Base-by-base conservation (phyloP, 1,140 invertebrate genomes). In the Trachymyrmex septentrionalis region DNA sequence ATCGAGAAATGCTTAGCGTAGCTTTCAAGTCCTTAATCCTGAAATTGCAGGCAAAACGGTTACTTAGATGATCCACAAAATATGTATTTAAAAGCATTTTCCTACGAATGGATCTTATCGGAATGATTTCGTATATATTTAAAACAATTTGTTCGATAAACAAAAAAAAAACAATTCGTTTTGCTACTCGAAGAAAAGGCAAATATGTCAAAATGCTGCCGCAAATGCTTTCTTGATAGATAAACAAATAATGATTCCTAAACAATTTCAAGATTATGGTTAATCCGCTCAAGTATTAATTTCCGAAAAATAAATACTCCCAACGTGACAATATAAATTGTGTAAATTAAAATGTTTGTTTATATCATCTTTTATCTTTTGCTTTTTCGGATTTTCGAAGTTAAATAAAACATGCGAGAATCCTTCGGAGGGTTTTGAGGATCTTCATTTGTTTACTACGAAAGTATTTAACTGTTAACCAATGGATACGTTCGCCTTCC, bases 31-130 rank as follows among this genome's bases (percentile, higher is more conserved):
- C 48, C 34, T 53, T 78, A 87, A 92, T 91, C 85, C 87, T 86
- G 27, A 21, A 53, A 57, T 34, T 10, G 73, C 90, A 92, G 91
- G 91, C 86, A 91, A 80, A 90, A 87, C 71, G 50, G 44, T 90
- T 81, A 59, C 72, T 77, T 64, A 61, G 66, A 88, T 61, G 50
- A 73, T 38, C 53, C 50, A 27, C 48, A 21, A 86, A 91, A 91
- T 90, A 91, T 86, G 72, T 90, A 89, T 10, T 44, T 91, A 91
- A 91, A 48, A 82, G 90, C 34, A 7, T 57, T 73, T 44, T 69
- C 27, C 61, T 57, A 57, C 21, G 59, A 63, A 78, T 38, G 7
- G 34, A 38, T 69, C 57, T 63, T 76, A 64, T 30, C 4, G 24
- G 59, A 66, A 88, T 80, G 88, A 86, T 24, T 30, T 24, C 59